A percentile compares a stretch with the other conserved stretches of the same genome.
Evolutionary conservation across 1,140 invertebrate species (phyloP).

Genomic region (Caerostris darwini): DNA sequence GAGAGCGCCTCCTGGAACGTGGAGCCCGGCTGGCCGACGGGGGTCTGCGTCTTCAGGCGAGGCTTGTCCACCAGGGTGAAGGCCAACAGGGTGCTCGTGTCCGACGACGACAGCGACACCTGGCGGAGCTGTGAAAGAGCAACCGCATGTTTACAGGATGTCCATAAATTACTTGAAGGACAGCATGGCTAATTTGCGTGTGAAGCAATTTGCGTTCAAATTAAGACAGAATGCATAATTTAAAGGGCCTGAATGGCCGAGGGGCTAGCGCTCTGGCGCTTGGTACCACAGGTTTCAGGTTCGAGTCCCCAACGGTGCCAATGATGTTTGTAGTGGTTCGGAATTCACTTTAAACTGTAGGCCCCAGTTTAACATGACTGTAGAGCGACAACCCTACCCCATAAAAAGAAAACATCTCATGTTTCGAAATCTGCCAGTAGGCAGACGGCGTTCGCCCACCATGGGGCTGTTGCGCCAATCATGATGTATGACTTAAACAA

Average conservation of each 20-base stretch:
- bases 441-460: too few species aligned
- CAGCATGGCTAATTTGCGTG: too few species aligned
- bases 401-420: too few species aligned
- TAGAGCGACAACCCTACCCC: too few species aligned
- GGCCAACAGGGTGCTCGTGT: background rate
- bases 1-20: background rate
- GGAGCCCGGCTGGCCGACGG: slow-evolving; percentile 5
- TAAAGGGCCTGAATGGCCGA: background rate
- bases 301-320: too few species aligned
- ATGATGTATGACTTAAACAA: too few species aligned
- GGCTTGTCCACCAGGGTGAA: slow-evolving; percentile 50
- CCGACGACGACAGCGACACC: background rate
- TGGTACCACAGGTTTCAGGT: background rate
- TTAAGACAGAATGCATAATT: background rate
- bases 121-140: background rate
- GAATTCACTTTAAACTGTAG: too few species aligned
- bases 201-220: background rate
- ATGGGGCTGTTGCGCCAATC: too few species aligned
- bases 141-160: background rate
- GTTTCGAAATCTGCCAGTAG: too few species aligned
- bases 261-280: too few species aligned
- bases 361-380: too few species aligned
- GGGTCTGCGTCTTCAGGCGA: background rate
- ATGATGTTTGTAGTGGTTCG: too few species aligned
- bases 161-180: background rate